Conservation (phyloP, 2,888 invertebrate genomes). For the Pheosia tremula region DNA sequence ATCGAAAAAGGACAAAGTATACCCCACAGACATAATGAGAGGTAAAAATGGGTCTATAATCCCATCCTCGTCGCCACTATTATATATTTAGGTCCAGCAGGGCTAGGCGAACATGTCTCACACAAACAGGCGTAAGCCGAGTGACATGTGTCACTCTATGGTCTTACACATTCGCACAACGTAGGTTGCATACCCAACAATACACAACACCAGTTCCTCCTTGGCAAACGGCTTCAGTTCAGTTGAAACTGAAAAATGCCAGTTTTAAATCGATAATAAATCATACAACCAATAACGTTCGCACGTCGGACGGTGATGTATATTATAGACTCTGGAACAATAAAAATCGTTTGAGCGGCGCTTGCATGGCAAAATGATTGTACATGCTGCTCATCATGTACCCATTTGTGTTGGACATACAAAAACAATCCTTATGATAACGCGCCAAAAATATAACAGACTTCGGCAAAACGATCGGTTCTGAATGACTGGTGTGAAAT, state of each 20-base stretch:
- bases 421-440: constrained; percentile 9
- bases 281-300: constrained; percentile 23
- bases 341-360: constrained; percentile 14
- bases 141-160: too few relatives aligned
- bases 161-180: too few relatives aligned
- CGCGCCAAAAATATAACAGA: not conserved
- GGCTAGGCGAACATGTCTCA: too few relatives aligned
- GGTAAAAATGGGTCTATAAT: too few relatives aligned
- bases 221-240: constrained; percentile 10
- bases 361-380: constrained; percentile 10
- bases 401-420: constrained; percentile 6
- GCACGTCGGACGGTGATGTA: constrained; percentile 11
- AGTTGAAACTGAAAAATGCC: constrained; percentile 10
- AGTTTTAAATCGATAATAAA: constrained; percentile 19
- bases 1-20: too few relatives aligned
- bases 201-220: constrained; percentile 1
- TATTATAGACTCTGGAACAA: constrained; percentile 14
- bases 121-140: too few relatives aligned
- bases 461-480: constrained; percentile 9
- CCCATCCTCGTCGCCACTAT: too few relatives aligned
- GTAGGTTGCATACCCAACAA: too few relatives aligned
- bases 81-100: too few relatives aligned
- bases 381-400: constrained; percentile 16
- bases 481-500: constrained; percentile 28
- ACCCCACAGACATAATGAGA: too few relatives aligned